Evolutionary conservation across 2,797 vertebrate genomes (phyloP), one percentile per base, ranked within the genome.

Genomic region (Neosilurus hyrtlii): DNA sequence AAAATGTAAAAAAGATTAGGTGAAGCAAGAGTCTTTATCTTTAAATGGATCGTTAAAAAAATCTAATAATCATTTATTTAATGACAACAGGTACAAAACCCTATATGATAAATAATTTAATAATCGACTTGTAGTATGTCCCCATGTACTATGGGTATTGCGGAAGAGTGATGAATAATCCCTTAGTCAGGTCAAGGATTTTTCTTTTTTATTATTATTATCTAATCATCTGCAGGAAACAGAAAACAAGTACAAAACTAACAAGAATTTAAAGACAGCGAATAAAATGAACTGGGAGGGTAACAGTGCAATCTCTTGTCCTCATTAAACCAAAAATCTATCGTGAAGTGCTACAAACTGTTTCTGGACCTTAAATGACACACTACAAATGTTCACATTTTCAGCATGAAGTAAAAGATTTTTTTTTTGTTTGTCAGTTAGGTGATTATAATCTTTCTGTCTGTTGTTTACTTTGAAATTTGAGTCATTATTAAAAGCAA

Each of bases 291-390:
- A 81, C 59, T 77, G 62, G 83, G 73, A 76, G 63, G 43, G 84
- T 75, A 85, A 82, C 86, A 89, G 87, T 89, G 88, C 87, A 86
- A 84, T 79, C 12, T 74, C 62, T 79, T 62, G 49, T 82, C 70
- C 89, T 90, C 91, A 52, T 90, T 26, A 66, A 81, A 91, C 82
- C 79, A 77, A 83, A 81, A 91, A 92, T 63, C 91, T 87, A 91
- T 85, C 87, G 89, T 86, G 89, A 90, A 94, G 93, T 94, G 94
- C 94, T 95, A 95, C 93, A 92, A 86, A 87, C 83, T 81, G 81
- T 82, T 82, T 86, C 82, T 82, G 77, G 83, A 85, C 80, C 70
- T 67, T 80, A 56, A 79, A 86, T 66, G 65, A 77, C 83, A 80
- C 57, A 84, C 74, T 83, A 85, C 22, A 18, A 74, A 75, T 51